These are phyloP conservation scores for Cardiocondyla obscurior DNA, from an alignment of 1,140 invertebrate species.

Conservation along the genomic window DNA sequence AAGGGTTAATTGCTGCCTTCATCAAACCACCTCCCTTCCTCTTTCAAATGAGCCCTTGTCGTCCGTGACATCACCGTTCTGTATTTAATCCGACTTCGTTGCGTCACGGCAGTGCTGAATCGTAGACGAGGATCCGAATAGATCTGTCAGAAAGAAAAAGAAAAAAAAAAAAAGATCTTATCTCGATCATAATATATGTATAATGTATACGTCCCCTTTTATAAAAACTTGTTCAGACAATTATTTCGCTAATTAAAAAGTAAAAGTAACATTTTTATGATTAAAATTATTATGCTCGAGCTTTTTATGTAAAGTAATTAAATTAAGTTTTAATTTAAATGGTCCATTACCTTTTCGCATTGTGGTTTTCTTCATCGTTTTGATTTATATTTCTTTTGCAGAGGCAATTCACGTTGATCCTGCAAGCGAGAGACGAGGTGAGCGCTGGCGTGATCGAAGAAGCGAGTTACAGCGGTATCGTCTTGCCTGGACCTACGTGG, in stretches of 20 bases:
- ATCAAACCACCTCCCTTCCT: constrained; percentile 66
- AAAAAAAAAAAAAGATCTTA: too few species aligned
- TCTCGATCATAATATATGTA: neutral
- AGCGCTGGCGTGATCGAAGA: constrained; percentile 92
- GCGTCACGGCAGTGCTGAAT: constrained; percentile 13
- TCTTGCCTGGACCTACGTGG: constrained; percentile 94
- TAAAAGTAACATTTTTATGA: neutral
- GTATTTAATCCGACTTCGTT: constrained; percentile 63
- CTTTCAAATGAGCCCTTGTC: constrained; percentile 66
- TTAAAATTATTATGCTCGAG: neutral
- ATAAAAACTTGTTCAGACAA: neutral
- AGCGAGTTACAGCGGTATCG: constrained; percentile 94
- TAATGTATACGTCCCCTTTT: neutral
- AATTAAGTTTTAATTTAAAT: too few species aligned
- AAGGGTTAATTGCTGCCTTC: constrained; percentile 71
- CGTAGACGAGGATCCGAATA: neutral
- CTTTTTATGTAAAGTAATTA: too few species aligned
- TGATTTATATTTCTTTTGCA: constrained; percentile 85
- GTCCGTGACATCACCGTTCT: constrained; percentile 66
- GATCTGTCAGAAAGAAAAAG: neutral
- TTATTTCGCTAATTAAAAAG: neutral
- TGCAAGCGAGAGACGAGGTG: constrained; percentile 94
- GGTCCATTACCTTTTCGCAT: neutral
- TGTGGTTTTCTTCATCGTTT: constrained; percentile 58
- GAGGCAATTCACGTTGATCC: constrained; percentile 95